Base-by-base conservation (phyloP, 2,888 invertebrate species). In the Toxonevra muliebris region DNA sequence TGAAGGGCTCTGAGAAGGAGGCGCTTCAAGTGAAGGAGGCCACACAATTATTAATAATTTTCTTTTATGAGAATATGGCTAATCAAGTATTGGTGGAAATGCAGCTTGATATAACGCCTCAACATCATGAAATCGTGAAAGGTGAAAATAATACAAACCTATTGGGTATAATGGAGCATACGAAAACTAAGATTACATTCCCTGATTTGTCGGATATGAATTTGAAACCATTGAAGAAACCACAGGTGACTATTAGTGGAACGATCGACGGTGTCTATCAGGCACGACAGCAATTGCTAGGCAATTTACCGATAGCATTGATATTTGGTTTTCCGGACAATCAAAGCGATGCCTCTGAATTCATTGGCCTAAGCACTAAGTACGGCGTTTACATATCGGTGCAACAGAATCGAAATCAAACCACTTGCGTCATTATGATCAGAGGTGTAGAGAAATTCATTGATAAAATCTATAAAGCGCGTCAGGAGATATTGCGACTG, bases 311-410 rank as follows among this genome's bases (percentile, higher is more conserved):
- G 0, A 86, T 98, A 69, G 92, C 96, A 40, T 88, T 98, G 80
- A 96, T 97, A 87, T 98, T 98, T 88, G 97, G 98, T 87, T 88
- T 96, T 75, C 90, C 95, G 17, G 95, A 95, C 82, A 93, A 93
- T 80, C 87, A 89, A 76, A 87, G 90, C 61, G 90, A 88, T 78
- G 86, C 89, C 70, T 88, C 90, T 75, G 86, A 89, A 79, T 87
- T 91, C 55, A 85, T 87, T 43, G 87, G 88, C 69, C 87, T 96
- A 63, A 95, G 94, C 90, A 90, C 91, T 74, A 89, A 90, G 73
- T 89, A 93, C 80, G 94, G 95, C 82, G 94, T 97, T 40, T 91
- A 90, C 80, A 93, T 97, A 79, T 94, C 92, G 79, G 88, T 96
- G 58, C 90, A 96, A 66, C 92, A 93, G 77, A 97, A 96, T 85